These are phyloP conservation scores for Remorina albescens DNA, from an alignment of 2,797 vertebrate species.

Conservation along the genomic window DNA sequence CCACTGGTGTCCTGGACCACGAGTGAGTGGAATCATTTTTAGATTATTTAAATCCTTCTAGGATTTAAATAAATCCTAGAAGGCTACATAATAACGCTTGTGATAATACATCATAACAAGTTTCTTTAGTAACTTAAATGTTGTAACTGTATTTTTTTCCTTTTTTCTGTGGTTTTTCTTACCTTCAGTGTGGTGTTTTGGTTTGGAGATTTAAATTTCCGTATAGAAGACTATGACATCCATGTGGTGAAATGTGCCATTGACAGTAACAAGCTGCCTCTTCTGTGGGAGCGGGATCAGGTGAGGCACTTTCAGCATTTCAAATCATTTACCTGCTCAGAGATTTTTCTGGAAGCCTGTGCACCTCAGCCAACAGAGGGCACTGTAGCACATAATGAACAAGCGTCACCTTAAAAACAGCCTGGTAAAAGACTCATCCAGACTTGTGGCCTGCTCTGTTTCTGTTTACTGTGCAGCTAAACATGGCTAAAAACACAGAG, in stretches of 20 bases:
- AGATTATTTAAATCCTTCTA: no score
- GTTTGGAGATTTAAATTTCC: slow-evolving; percentile 99
- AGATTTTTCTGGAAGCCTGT: slow-evolving; percentile 31
- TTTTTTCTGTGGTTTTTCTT: slow-evolving; percentile 17
- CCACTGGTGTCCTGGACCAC: slow-evolving; percentile 94
- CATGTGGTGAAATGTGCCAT: slow-evolving; percentile 97
- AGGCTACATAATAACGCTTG: no score
- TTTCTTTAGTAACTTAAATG: slow-evolving; percentile 6
- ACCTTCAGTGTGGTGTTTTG: slow-evolving; percentile 93
- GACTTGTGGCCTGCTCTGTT: background rate
- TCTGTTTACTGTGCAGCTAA: slow-evolving; percentile 86
- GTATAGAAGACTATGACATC: slow-evolving; percentile 95
- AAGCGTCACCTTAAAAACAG: background rate
- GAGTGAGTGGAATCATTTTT: slow-evolving; percentile 86
- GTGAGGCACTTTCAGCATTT: slow-evolving; percentile 75
- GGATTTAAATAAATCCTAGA: background rate
- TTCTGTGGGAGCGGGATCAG: slow-evolving; percentile 99
- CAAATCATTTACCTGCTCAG: background rate
- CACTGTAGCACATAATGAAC: slow-evolving; percentile 19
- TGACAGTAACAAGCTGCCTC: slow-evolving; percentile 91
- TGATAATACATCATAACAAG: background rate
- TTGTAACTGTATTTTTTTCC: background rate
- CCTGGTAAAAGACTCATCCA: background rate
- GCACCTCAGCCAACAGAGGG: slow-evolving; percentile 63
- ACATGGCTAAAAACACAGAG: slow-evolving; percentile 94